Percentiles rank a stretch among this genome's conserved stretches.
These are phyloP conservation scores for Philopotamus ludificatus DNA, from an alignment of 1,140 invertebrate species.

Conservation along the genomic window DNA sequence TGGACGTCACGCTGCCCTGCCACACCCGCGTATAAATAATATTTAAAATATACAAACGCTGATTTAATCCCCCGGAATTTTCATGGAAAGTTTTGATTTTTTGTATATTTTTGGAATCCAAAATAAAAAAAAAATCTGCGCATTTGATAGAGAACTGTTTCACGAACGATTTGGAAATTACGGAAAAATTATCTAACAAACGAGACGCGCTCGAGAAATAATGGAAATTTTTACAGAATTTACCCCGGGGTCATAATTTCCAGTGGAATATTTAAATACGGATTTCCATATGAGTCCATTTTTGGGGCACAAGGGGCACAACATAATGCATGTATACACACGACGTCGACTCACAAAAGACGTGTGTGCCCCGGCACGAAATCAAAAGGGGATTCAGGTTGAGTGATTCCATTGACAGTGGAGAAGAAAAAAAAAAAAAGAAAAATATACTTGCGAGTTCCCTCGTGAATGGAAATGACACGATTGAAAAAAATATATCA, in stretches of 20 bases:
- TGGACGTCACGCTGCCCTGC: too few relatives aligned
- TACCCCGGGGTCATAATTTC: not conserved
- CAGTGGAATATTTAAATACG: not conserved
- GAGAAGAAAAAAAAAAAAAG: not conserved
- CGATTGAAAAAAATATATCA: conserved; percentile 3
- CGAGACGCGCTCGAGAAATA: too few relatives aligned
- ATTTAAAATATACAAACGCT: not conserved
- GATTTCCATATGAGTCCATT: not conserved
- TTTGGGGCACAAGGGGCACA: too few relatives aligned
- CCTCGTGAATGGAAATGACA: conserved; percentile 6
- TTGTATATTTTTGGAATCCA: not conserved
- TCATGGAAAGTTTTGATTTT: not conserved
- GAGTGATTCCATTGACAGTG: not conserved
- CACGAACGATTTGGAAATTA: too few relatives aligned
- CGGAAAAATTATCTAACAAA: too few relatives aligned
- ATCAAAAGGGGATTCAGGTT: conserved; percentile 1
- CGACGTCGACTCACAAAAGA: not conserved
- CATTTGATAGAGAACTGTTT: too few relatives aligned
- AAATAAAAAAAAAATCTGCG: not conserved
- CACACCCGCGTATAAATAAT: too few relatives aligned
- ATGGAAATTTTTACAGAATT: too few relatives aligned
- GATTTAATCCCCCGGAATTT: not conserved
- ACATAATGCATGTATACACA: not conserved
- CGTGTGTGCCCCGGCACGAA: not conserved
- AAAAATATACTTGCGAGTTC: not conserved